phyloP scores from a whole-genome alignment of 1,140 invertebrate genomes.

The Zaprionus vittiger region DNA sequence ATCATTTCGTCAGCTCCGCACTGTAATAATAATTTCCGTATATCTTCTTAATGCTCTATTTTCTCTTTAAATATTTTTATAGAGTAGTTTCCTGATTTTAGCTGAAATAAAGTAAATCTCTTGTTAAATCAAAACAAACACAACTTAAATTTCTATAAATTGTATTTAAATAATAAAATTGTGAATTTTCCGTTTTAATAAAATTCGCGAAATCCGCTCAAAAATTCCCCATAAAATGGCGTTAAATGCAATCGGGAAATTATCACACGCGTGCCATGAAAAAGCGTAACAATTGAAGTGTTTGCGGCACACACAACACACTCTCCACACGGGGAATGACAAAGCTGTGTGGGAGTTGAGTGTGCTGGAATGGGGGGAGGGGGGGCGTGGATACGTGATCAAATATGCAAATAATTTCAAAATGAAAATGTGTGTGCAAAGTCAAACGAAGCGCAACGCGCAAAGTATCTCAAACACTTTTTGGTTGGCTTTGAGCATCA shows the following conservation, averaged over 20 bases:
- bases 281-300: constrained; percentile 50
- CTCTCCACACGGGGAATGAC: not conserved
- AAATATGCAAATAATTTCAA: constrained; percentile 74
- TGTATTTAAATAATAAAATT: too few relatives aligned
- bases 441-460: constrained; percentile 37
- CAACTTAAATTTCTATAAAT: too few relatives aligned
- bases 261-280: constrained; percentile 19
- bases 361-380: not conserved
- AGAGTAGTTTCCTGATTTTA: too few relatives aligned
- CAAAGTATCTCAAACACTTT: constrained; percentile 37
- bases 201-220: not conserved
- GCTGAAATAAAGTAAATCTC: too few relatives aligned
- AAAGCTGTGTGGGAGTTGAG: constrained; percentile 12
- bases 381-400: constrained; percentile 57
- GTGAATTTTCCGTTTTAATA: too few relatives aligned
- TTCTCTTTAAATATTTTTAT: too few relatives aligned
- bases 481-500: constrained; percentile 32
- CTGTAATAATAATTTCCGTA: too few relatives aligned
- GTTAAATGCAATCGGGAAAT: constrained; percentile 29
- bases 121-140: too few relatives aligned
- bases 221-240: not conserved
- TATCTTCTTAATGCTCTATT: too few relatives aligned
- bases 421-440: constrained; percentile 56
- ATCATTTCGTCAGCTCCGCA: too few relatives aligned
- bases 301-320: constrained; percentile 28